Conservation (phyloP, 2,113 vertebrate genomes). For the Lanius ludovicianus region DNA sequence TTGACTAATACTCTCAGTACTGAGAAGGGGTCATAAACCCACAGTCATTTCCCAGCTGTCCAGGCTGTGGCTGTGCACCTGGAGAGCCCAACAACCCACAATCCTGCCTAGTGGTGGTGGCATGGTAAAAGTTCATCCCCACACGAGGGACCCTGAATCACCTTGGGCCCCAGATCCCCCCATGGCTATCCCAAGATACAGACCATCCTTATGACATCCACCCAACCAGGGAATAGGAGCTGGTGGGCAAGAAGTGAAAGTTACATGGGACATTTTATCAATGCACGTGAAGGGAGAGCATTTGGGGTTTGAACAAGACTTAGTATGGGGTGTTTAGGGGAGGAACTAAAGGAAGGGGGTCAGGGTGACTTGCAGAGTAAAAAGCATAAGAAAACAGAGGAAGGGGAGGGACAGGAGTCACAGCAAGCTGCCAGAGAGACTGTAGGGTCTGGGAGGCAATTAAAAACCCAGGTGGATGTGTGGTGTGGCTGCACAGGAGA, state of each 20-base stretch:
- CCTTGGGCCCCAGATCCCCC: rapidly evolving
- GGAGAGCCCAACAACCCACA: rapidly evolving
- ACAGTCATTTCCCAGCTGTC: rapidly evolving
- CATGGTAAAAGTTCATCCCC: rapidly evolving
- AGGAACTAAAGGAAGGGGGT: neutral
- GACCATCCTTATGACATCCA: neutral
- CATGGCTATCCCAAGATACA: neutral
- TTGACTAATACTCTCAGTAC: rapidly evolving
- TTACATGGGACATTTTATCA: rapidly evolving
- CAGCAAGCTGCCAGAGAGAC: neutral
- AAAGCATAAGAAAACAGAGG: neutral
- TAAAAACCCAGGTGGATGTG: neutral
- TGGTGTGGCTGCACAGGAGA: neutral
- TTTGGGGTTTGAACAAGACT: neutral
- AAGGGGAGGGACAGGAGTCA: neutral
- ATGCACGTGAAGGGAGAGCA: neutral
- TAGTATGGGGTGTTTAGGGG: neutral
- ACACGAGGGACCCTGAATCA: rapidly evolving
- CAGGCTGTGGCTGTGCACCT: neutral
- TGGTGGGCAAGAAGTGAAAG: neutral
- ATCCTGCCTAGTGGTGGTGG: rapidly evolving
- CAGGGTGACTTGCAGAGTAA: neutral
- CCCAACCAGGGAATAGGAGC: rapidly evolving
- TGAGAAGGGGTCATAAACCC: rapidly evolving
- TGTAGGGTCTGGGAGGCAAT: neutral